Conservation (phyloP, 2,797 vertebrate genomes). For the Spondyliosoma cantharus region DNA sequence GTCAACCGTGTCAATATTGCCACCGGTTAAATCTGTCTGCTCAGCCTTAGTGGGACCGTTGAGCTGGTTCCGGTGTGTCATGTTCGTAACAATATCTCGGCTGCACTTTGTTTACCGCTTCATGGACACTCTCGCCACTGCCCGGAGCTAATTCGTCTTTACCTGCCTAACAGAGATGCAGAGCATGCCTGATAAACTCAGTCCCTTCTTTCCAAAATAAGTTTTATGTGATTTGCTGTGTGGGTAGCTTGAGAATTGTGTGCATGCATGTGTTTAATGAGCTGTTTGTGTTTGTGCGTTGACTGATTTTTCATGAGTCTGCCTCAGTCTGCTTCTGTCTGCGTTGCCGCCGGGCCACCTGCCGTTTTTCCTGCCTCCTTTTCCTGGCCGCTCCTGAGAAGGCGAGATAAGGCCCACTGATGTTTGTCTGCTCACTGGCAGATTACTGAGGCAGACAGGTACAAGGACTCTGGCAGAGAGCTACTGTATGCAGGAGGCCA, state of each 20-base stretch:
- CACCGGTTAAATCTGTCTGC: conserved; percentile 49
- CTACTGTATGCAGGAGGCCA: conserved; percentile 58
- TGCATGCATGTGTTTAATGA: conserved; percentile 49
- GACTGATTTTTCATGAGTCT: conserved; percentile 49
- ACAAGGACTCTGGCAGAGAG: conserved; percentile 64
- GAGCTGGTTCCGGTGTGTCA: conserved; percentile 38
- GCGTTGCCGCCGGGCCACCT: conserved; percentile 55
- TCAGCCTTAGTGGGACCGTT: conserved; percentile 57
- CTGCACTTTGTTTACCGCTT: conserved; percentile 49
- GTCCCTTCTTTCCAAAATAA: conserved; percentile 29
- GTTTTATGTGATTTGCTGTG: conserved; percentile 25
- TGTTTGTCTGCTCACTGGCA: conserved; percentile 82
- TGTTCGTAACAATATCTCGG: conserved; percentile 38
- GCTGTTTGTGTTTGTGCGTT: conserved; percentile 55
- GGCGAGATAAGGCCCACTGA: conserved; percentile 81
- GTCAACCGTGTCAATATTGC: conserved; percentile 52
- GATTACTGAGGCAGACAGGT: conserved; percentile 80
- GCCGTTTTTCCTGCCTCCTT: conserved; percentile 62
- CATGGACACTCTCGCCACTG: conserved; percentile 24
- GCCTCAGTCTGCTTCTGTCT: conserved; percentile 48
- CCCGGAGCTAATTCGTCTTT: conserved; percentile 32
- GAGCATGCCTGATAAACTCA: conserved; percentile 24
- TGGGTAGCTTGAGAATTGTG: conserved; percentile 21
- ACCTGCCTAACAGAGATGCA: conserved; percentile 38
- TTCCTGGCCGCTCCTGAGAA: conserved; percentile 77